Evolutionary conservation across 2,113 vertebrate species (phyloP), one percentile per base, ranked within the genome.

Genomic region (Neodontobutis hainanensis): DNA sequence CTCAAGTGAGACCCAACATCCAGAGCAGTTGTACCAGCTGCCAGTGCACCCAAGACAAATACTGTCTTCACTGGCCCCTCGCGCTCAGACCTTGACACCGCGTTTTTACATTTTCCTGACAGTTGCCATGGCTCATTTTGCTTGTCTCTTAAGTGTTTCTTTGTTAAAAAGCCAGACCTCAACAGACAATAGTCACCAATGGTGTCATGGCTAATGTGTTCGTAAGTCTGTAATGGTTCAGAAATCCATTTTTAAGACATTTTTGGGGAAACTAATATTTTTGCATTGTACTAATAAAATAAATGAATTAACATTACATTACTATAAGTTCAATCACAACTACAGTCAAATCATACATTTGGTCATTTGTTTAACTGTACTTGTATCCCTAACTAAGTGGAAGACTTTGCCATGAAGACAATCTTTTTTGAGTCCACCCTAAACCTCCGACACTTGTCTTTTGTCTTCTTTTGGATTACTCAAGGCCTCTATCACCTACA

Each of bases 1-100:
- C 86, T 77, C 82, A 58, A 27, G 69, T 78, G 85, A 58, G 57
- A 59, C 19, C 53, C 40, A 72, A 74, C 68, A 80, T 48, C 0
- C 45, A 69, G 68, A 74, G 65, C 51, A 53, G 49, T 45, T 68
- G 58, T 69, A 70, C 42, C 53, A 32, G 4, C 61, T 52, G 50
- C 32, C 34, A 52, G 50, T 52, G 50, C 50, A 32, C 35, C 32
- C 32, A 32, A 14, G 69, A 60, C 47, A 70, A 49, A 56, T 8
- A 6, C 44, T 36, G 32, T 49, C 67, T 66, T n/a, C 36, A 44
- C 59, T 19, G 58, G 61, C 53, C 32, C 42, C 34, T 45, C 4
- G 16, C 43, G 40, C 72, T 68, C 73, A 77, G 62, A 68, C 35
- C 57, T 61, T 50, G 38, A 56, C 61, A 70, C 56, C 38, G 10